Evolutionary conservation across 2,113 vertebrate genomes (phyloP).

Genomic region (Meriones unguiculatus): DNA sequence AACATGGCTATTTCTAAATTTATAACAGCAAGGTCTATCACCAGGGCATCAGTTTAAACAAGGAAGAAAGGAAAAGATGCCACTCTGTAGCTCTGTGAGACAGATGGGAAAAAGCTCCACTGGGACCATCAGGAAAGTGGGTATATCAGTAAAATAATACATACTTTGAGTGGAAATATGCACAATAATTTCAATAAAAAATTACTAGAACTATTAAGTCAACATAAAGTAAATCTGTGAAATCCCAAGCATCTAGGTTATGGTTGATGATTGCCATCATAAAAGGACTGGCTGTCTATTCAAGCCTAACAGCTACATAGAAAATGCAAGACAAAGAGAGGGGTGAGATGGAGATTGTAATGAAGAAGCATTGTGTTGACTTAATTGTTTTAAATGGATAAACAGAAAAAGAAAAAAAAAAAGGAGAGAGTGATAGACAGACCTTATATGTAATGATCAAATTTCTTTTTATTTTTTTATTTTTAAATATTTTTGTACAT

Average conservation of each 20-base stretch:
- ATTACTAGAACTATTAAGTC: not conserved
- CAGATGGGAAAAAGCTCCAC: not conserved
- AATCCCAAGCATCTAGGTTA: not conserved
- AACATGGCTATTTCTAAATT: not conserved
- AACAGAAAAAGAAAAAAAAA: not conserved
- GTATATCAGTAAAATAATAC: not conserved
- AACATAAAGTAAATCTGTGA: not conserved
- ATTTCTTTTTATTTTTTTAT: too few relatives aligned
- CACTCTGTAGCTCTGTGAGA: not conserved
- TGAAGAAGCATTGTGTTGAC: not conserved
- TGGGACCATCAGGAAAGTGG: not conserved
- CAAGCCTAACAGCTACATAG: not conserved
- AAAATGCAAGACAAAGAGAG: not conserved
- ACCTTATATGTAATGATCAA: too few relatives aligned
- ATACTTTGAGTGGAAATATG: not conserved
- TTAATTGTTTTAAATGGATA: not conserved
- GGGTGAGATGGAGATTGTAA: not conserved
- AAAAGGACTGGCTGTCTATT: not conserved
- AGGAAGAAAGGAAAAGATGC: not conserved
- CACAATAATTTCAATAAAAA: not conserved
- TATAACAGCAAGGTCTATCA: not conserved
- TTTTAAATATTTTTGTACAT: too few relatives aligned
- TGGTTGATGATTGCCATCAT: not conserved
- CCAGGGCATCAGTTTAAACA: not conserved
- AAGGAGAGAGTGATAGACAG: not conserved